Evolutionary conservation across 2,797 vertebrate species (phyloP), one percentile per base, ranked within the genome.

Genomic region (Menidia menidia): DNA sequence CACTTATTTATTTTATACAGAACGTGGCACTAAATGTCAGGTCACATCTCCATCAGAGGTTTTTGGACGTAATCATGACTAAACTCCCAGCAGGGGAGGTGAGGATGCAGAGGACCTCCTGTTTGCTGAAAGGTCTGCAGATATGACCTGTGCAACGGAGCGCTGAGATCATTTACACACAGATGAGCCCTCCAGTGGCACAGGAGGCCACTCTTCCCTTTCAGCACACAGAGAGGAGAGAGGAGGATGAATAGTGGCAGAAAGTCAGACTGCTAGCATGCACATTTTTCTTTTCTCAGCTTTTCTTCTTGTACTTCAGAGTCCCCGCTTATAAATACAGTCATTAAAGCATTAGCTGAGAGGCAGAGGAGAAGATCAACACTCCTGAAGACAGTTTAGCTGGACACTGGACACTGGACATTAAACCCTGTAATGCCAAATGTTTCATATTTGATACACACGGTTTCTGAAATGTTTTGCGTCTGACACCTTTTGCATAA

Each of bases 111-210:
- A 79, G 78, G 84, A 88, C 82, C 84, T 85, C 88, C 85, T 77
- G 81, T 80, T 76, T 64, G 79, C 75, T 84, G 77, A 89, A 82
- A 83, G 72, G 31, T 78, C 60, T 1, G 18, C 48, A 61, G 77
- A 82, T 90, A 83, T 87, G 88, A 88, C 82, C 80, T 83, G 62
- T 71, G 83, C 81, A 55, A 79, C 75, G 31, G 48, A 77, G 78
- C 67, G 78, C 86, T 73, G 42, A 85, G 85, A 78, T 83, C 83
- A 83, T 87, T 90, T 87, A 84, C 79, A 87, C 85, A 83, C 86
- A 87, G 84, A 79, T 44, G 51, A 84, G 71, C 82, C 77, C 75
- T 86, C 74, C 83, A 77, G 78, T 87, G 81, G 74, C 79, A 82
- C 75, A 72, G 87, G 85, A 87, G 87, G 87, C 85, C 85, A 76